phyloP scores from a whole-genome alignment of 2,797 vertebrate species.

The Sciurus vulgaris region DNA sequence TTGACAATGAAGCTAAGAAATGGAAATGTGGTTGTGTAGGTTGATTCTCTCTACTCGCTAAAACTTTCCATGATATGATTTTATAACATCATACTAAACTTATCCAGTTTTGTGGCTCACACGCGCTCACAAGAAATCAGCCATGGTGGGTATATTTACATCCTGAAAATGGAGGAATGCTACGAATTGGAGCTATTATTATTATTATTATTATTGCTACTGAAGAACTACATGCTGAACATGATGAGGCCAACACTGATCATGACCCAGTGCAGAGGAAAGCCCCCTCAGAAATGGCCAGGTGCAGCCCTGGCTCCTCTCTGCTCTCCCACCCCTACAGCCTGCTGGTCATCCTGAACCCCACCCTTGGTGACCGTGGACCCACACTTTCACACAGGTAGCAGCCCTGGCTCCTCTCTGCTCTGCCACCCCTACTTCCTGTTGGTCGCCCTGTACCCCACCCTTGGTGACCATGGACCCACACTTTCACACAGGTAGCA shows the following conservation, averaged over 20 bases:
- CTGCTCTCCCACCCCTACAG: no score
- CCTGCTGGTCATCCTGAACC: no score
- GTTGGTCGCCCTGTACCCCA: no score
- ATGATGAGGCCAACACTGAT: not conserved
- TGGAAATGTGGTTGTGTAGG: not conserved
- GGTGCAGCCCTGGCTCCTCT: not conserved
- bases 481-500: no score
- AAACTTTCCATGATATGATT: not conserved
- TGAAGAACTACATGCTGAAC: not conserved
- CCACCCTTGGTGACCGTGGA: no score
- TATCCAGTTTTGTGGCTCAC: not conserved
- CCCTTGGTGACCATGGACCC: no score
- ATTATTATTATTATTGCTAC: not conserved
- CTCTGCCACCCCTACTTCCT: no score
- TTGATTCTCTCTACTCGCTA: not conserved
- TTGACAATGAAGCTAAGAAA: not conserved
- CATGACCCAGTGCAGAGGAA: not conserved
- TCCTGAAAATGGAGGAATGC: not conserved
- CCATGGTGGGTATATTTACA: not conserved
- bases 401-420: no score
- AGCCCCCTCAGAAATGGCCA: not conserved
- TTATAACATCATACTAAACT: not conserved
- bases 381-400: no score
- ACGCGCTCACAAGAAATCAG: not conserved
- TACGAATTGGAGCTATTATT: not conserved